Percentiles rank a stretch among this genome's conserved stretches.
Conservation (phyloP, 2,797 vertebrate genomes). For the Mastacembelus armatus region DNA sequence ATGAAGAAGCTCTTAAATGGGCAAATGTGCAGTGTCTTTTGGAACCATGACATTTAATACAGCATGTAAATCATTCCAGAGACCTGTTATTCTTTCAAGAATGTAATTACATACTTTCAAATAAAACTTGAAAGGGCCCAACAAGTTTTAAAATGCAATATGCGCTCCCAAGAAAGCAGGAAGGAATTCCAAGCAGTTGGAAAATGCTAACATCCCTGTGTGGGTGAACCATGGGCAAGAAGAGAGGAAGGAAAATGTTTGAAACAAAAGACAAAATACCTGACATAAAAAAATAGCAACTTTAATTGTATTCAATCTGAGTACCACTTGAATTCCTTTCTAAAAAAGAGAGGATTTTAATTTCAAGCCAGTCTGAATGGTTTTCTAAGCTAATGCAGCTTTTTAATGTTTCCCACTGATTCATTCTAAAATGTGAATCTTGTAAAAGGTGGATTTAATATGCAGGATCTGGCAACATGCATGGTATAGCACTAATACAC, state of each 20-base stretch:
- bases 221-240: conserved; percentile 82
- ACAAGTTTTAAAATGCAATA: conserved; percentile 98
- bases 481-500: too few relatives aligned
- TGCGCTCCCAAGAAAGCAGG: conserved; percentile 91
- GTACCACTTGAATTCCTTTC: not conserved
- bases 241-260: conserved; percentile 39
- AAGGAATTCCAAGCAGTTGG: conserved; percentile 98
- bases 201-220: conserved; percentile 97
- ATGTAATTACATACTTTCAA: conserved; percentile 99
- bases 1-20: conserved; percentile 67
- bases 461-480: too few relatives aligned
- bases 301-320: not conserved
- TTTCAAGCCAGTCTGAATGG: too few relatives aligned
- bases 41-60: conserved; percentile 95
- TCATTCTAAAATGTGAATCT: too few relatives aligned
- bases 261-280: conserved; percentile 12
- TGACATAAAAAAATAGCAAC: not conserved
- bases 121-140: conserved; percentile 99
- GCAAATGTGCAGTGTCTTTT: conserved; percentile 91
- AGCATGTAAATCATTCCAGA: conserved; percentile 93
- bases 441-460: too few relatives aligned
- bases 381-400: too few relatives aligned
- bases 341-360: too few relatives aligned
- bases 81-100: conserved; percentile 97
- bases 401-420: too few relatives aligned